A percentile compares a stretch with the other conserved stretches of the same genome.
phyloP scores from a whole-genome alignment of 1,140 invertebrate genomes.

The Nautilus pompilius region DNA sequence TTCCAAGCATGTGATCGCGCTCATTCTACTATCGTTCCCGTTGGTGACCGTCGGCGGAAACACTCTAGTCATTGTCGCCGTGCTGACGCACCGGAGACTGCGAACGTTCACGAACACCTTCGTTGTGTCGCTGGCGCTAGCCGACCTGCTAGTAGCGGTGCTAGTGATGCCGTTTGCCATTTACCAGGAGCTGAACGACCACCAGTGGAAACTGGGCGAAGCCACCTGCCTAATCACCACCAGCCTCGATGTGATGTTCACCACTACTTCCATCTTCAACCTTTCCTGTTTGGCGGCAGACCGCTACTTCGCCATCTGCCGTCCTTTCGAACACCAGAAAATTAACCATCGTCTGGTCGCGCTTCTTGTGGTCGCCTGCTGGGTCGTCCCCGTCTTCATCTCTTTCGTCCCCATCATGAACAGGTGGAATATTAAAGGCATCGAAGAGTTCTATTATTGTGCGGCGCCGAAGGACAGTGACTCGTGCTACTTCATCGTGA shows the following conservation, averaged over 20 bases:
- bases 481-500: constrained; percentile 40
- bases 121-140: constrained; percentile 89
- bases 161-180: constrained; percentile 72
- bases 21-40: no score
- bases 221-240: constrained; percentile 97
- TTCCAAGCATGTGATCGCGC: no score
- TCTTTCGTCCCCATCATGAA: constrained; percentile 95
- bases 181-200: constrained; percentile 60
- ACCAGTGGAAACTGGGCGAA: constrained; percentile 92
- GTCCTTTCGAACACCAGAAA: constrained; percentile 95
- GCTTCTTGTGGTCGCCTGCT: constrained; percentile 90
- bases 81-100: constrained; percentile 65
- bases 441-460: constrained; percentile 35
- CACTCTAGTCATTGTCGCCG: constrained; percentile 85
- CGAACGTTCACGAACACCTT: constrained; percentile 92
- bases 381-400: constrained; percentile 90
- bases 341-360: constrained; percentile 75
- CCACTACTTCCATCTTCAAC: constrained; percentile 96
- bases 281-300: constrained; percentile 96
- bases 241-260: constrained; percentile 98
- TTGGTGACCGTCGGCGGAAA: constrained; percentile 68
- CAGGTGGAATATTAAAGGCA: constrained; percentile 69
- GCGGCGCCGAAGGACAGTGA: constrained; percentile 18
- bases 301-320: constrained; percentile 96
- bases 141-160: constrained; percentile 83